Conservation (phyloP, 2,797 vertebrate species). For the Hippocampus kuda region DNA sequence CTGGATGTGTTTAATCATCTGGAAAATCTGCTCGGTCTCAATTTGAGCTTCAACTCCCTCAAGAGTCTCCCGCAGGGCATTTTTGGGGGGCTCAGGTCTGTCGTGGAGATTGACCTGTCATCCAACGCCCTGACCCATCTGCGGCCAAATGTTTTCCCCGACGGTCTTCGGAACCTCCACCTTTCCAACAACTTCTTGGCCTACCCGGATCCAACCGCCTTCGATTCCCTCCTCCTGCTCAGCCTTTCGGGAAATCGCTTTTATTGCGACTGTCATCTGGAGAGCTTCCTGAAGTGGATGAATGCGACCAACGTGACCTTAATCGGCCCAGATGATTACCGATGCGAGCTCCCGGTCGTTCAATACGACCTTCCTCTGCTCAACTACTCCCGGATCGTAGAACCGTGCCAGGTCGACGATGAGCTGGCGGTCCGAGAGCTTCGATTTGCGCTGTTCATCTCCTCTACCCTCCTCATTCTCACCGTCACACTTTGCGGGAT, state of each 20-base stretch:
- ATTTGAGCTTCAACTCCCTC: constrained; percentile 69
- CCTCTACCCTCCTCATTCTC: constrained; percentile 32
- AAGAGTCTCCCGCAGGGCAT: constrained; percentile 64
- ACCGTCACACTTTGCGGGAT: constrained; percentile 35
- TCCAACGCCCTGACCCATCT: constrained; percentile 70
- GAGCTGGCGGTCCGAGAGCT: constrained; percentile 46
- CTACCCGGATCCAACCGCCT: constrained; percentile 64
- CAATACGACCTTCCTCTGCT: constrained; percentile 52
- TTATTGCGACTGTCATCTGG: constrained; percentile 71
- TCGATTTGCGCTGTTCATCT: constrained; percentile 61
- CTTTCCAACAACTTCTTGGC: constrained; percentile 72
- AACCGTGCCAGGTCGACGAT: constrained; percentile 63
- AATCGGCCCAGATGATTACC: constrained; percentile 44
- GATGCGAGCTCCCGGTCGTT: constrained; percentile 66
- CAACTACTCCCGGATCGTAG: constrained; percentile 20
- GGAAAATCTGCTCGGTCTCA: constrained; percentile 53
- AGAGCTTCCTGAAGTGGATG: constrained; percentile 68
- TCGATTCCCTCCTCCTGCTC: constrained; percentile 59
- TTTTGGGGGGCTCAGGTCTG: constrained; percentile 66
- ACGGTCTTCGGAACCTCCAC: constrained; percentile 58
- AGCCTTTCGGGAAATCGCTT: constrained; percentile 68
- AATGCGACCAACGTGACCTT: constrained; percentile 64
- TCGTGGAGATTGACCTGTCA: constrained; percentile 66
- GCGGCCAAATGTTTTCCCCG: constrained; percentile 59
- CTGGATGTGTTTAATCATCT: constrained; percentile 44